Evolutionary conservation across 1,140 invertebrate species (phyloP).

Genomic region (Drosophila quadrilineata): DNA sequence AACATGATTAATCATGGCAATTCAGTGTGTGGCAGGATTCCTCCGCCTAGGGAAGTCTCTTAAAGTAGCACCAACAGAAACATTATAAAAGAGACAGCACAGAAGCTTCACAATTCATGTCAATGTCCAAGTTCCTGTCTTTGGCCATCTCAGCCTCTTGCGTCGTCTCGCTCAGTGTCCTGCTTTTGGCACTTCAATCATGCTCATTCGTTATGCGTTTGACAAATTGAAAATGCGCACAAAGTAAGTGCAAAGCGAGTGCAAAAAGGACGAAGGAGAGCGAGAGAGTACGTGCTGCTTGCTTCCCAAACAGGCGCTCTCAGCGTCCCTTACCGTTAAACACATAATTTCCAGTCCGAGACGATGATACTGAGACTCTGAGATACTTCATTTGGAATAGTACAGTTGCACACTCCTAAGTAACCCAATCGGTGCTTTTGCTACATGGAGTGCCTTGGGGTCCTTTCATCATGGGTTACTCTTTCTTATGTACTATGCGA

Average conservation of each 20-base stretch:
- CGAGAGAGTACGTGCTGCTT: constrained; percentile 30
- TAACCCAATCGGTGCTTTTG: no score
- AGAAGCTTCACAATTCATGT: constrained; percentile 5
- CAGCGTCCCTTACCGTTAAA: constrained; percentile 50
- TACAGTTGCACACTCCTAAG: not conserved
- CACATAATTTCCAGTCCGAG: constrained; percentile 45
- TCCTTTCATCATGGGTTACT: no score
- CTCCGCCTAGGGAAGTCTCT: constrained; percentile 47
- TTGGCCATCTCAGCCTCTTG: not conserved
- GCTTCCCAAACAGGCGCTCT: constrained; percentile 40
- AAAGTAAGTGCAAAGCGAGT: constrained; percentile 49
- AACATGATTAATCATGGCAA: constrained; percentile 73
- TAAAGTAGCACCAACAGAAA: constrained; percentile 20
- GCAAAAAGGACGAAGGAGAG: not conserved
- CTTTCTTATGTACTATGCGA: no score
- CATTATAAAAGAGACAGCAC: constrained; percentile 6
- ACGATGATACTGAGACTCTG: not conserved
- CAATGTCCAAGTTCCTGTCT: constrained; percentile 15
- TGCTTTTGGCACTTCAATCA: constrained; percentile 70
- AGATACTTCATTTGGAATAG: not conserved
- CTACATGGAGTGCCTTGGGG: no score
- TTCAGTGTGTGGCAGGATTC: constrained; percentile 35
- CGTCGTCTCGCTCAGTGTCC: not conserved
- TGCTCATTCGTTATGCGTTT: constrained; percentile 70
- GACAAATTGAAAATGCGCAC: constrained; percentile 71